Conservation (phyloP, 1,140 invertebrate genomes). For the Spodoptera litura region DNA sequence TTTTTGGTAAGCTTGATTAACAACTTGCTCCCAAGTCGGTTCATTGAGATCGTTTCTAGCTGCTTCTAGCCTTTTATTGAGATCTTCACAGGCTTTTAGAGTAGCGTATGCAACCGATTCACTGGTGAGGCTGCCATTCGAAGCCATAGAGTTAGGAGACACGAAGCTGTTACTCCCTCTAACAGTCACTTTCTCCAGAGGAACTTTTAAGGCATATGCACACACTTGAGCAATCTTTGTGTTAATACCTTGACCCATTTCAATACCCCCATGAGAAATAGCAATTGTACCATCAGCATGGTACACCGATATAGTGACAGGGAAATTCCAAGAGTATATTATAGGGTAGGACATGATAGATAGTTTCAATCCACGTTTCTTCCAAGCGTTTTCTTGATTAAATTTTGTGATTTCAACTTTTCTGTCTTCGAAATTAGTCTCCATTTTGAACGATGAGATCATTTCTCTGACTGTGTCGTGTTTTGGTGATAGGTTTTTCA, state of each 20-base stretch:
- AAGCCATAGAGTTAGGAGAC: slow-evolving; percentile 89
- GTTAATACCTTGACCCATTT: slow-evolving; percentile 91
- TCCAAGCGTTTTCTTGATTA: slow-evolving; percentile 88
- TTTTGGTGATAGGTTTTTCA: slow-evolving; percentile 87
- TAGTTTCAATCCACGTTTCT: slow-evolving; percentile 87
- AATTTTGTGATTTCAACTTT: slow-evolving; percentile 72
- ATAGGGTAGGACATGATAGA: slow-evolving; percentile 87
- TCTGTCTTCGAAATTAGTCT: slow-evolving; percentile 87
- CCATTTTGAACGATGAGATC: slow-evolving; percentile 78
- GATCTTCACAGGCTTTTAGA: slow-evolving; percentile 89
- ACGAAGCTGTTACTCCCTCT: slow-evolving; percentile 89
- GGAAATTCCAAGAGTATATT: slow-evolving; percentile 82
- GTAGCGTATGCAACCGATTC: slow-evolving; percentile 90
- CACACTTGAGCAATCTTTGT: slow-evolving; percentile 91
- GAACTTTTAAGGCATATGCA: slow-evolving; percentile 91
- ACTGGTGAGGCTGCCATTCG: slow-evolving; percentile 91
- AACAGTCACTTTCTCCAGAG: slow-evolving; percentile 89
- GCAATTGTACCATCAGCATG: slow-evolving; percentile 89
- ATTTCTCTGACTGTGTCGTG: slow-evolving; percentile 84
- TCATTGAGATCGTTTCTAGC: slow-evolving; percentile 87
- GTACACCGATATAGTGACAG: slow-evolving; percentile 88
- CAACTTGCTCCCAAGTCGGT: slow-evolving; percentile 89
- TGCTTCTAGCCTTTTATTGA: slow-evolving; percentile 88
- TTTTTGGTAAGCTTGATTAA: slow-evolving; percentile 86
- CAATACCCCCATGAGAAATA: slow-evolving; percentile 90